Percentiles rank a stretch among this genome's conserved stretches.
These are phyloP conservation scores for Encarsia formosa DNA, from an alignment of 2,888 invertebrate genomes.

Conservation along the genomic window DNA sequence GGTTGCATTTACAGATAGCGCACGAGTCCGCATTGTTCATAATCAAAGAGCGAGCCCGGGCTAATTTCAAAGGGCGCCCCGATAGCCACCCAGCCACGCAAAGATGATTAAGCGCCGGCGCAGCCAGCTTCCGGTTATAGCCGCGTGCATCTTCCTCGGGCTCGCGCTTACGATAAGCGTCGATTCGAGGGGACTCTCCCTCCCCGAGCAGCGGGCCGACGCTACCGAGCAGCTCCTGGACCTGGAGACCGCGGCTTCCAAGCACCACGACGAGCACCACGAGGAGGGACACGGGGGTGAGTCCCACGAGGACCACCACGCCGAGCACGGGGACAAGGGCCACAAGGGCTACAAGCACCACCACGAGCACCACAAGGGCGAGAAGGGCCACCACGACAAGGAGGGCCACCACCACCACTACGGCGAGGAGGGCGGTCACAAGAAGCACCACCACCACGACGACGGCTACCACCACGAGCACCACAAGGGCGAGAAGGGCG, in stretches of 20 bases:
- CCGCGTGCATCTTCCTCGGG: not conserved
- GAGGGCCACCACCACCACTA: conserved; percentile 62
- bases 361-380: conserved; percentile 65
- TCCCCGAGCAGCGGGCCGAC: too few relatives aligned
- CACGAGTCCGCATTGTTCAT: too few relatives aligned
- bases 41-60: too few relatives aligned
- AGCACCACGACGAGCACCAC: conserved; percentile 50
- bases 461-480: conserved; percentile 64
- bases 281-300: conserved; percentile 66
- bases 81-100: too few relatives aligned
- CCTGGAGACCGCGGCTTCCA: conserved; percentile 55
- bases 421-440: conserved; percentile 61
- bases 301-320: conserved; percentile 62
- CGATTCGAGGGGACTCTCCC: too few relatives aligned
- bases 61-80: too few relatives aligned
- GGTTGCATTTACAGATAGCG: too few relatives aligned
- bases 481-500: conserved; percentile 65
- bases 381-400: conserved; percentile 73
- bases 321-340: conserved; percentile 66
- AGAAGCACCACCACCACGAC: conserved; percentile 62
- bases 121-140: too few relatives aligned
- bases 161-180: not conserved
- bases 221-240: conserved; percentile 49
- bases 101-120: too few relatives aligned
- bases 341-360: conserved; percentile 69